These are phyloP conservation scores for Etheostoma nigrum DNA, from an alignment of 2,797 vertebrate species.

Conservation along the genomic window DNA sequence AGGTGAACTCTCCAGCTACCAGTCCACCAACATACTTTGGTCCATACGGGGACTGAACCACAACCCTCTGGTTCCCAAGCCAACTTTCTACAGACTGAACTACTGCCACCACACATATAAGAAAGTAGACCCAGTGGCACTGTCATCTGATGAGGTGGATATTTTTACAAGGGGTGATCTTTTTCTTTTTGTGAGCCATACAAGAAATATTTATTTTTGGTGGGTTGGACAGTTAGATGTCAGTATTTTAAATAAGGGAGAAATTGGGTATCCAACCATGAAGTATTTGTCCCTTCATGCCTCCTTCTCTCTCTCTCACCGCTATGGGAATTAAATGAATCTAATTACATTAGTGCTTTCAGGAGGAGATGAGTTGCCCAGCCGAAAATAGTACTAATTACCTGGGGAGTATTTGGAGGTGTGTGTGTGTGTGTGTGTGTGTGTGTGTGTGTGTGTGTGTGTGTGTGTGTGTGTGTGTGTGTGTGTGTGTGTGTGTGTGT, in stretches of 20 bases:
- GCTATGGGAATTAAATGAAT: slow-evolving; percentile 66
- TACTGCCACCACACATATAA: too few species aligned
- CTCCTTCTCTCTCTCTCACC: slow-evolving; percentile 23
- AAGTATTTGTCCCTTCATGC: slow-evolving; percentile 47
- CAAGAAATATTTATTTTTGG: neutral
- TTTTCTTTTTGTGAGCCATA: slow-evolving; percentile 23
- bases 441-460: slow-evolving; percentile 20
- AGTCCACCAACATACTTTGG: too few species aligned
- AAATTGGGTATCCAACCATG: slow-evolving; percentile 54
- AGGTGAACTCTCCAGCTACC: too few species aligned
- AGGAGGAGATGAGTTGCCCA: slow-evolving; percentile 55
- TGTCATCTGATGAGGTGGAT: slow-evolving; percentile 33
- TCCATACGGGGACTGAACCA: too few species aligned
- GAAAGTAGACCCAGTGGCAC: slow-evolving; percentile 4
- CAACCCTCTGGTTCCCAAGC: too few species aligned
- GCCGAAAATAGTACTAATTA: slow-evolving; percentile 72
- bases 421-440: slow-evolving; percentile 12
- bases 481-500: neutral
- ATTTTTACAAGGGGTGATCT: slow-evolving; percentile 16
- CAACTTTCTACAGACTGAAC: too few species aligned
- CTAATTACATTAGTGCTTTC: slow-evolving; percentile 66
- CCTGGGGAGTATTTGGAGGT: slow-evolving; percentile 61
- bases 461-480: slow-evolving; percentile 15
- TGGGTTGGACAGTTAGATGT: slow-evolving; percentile 11
- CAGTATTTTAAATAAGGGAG: slow-evolving; percentile 46